These are phyloP conservation scores for Sebastes fasciatus DNA, from an alignment of 2,113 vertebrate genomes.

Conservation along the genomic window DNA sequence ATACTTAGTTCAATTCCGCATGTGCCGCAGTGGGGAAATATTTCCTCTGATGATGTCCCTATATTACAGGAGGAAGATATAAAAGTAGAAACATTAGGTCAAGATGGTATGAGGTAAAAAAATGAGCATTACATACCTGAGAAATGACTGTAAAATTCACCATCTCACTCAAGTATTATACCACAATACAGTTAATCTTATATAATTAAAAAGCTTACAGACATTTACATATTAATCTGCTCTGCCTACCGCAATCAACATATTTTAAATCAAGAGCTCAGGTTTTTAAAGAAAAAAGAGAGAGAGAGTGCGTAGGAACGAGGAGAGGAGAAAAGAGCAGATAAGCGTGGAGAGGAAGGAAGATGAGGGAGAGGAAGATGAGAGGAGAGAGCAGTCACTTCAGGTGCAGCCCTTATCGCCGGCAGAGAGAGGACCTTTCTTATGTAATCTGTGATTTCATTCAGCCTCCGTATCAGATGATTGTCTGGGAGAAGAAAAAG, in stretches of 20 bases:
- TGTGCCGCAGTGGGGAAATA: constrained; percentile 70
- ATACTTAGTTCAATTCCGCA: constrained; percentile 76
- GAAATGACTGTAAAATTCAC: constrained; percentile 57
- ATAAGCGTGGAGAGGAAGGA: constrained; percentile 67
- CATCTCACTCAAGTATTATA: constrained; percentile 61
- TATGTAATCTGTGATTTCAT: constrained; percentile 88
- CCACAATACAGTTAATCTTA: constrained; percentile 77
- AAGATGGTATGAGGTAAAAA: constrained; percentile 27
- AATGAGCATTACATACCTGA: constrained; percentile 54
- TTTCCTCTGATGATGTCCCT: constrained; percentile 76
- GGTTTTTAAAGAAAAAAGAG: constrained; percentile 58
- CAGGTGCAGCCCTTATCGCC: constrained; percentile 84
- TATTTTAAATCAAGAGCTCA: constrained; percentile 81
- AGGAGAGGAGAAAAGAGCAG: constrained; percentile 61
- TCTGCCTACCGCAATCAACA: constrained; percentile 63
- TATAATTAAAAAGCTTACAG: constrained; percentile 82
- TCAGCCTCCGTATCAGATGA: constrained; percentile 86
- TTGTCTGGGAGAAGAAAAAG: constrained; percentile 90
- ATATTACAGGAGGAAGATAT: constrained; percentile 63
- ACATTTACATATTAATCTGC: constrained; percentile 86
- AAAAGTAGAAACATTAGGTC: constrained; percentile 54
- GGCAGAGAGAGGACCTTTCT: constrained; percentile 83
- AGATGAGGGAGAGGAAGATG: constrained; percentile 67
- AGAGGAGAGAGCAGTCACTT: constrained; percentile 77
- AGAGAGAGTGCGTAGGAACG: constrained; percentile 43